Percentiles rank a stretch among this genome's conserved stretches.
phyloP scores from a whole-genome alignment of 2,888 invertebrate genomes.

The Allacma fusca region DNA sequence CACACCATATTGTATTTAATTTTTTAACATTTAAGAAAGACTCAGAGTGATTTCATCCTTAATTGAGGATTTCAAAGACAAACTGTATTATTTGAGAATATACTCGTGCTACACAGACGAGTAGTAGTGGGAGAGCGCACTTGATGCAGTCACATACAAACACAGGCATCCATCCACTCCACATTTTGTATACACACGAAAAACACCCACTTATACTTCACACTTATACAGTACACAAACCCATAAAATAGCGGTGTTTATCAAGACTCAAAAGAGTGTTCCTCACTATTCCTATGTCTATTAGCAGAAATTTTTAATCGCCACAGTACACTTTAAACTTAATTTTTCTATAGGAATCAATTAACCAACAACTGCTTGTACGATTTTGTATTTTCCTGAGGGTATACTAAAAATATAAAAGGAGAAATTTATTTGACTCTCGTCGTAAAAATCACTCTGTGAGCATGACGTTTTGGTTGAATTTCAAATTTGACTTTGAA shows the following conservation, averaged over 20 bases:
- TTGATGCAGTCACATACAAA: not conserved
- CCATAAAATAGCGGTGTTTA: not conserved
- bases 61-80: slow-evolving; percentile 32
- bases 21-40: slow-evolving; percentile 36
- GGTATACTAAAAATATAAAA: slow-evolving; percentile 17
- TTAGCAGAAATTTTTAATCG: slow-evolving; percentile 36
- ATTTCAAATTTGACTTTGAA: slow-evolving; percentile 26
- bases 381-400: slow-evolving; percentile 22
- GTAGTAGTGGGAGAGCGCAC: slow-evolving; percentile 26
- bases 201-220: not conserved
- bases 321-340: slow-evolving; percentile 35
- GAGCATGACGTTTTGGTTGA: slow-evolving; percentile 31
- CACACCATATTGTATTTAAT: slow-evolving; percentile 33
- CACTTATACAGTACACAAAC: not conserved
- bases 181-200: not conserved
- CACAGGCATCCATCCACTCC: not conserved
- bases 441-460: slow-evolving; percentile 30
- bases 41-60: slow-evolving; percentile 44
- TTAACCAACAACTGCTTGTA: slow-evolving; percentile 18
- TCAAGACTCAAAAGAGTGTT: slow-evolving; percentile 24
- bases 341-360: slow-evolving; percentile 12
- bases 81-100: slow-evolving; percentile 42
- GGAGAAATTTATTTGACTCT: slow-evolving; percentile 6
- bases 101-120: slow-evolving; percentile 35
- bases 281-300: slow-evolving; percentile 20